Conservation (phyloP, 1,140 invertebrate genomes). For the Dufourea novaeangliae region DNA sequence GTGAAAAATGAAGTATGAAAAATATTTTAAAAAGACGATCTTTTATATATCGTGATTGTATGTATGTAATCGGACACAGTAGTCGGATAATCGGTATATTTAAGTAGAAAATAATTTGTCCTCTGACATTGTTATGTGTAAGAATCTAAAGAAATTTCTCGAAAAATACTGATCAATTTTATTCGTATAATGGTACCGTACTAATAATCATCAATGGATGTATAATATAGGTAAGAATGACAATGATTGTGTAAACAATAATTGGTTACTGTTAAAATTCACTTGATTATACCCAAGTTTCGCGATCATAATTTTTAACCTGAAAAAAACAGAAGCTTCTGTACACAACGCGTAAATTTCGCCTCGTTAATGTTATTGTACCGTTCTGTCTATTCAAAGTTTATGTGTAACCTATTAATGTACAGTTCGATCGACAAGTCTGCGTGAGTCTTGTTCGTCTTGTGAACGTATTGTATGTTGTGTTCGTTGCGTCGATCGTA, state of each 20-base stretch:
- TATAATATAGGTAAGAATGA: background rate
- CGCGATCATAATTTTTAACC: constrained; percentile 52
- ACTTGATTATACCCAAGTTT: constrained; percentile 40
- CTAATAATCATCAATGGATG: background rate
- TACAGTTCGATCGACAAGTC: constrained; percentile 28
- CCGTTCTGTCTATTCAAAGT: constrained; percentile 66
- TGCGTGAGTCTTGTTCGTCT: constrained; percentile 16
- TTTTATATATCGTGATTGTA: background rate
- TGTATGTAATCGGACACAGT: background rate
- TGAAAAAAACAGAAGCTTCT: no score
- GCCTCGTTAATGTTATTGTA: constrained; percentile 53
- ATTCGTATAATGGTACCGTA: constrained; percentile 4
- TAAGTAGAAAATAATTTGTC: background rate
- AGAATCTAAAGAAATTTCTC: background rate
- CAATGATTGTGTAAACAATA: background rate
- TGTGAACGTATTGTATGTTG: constrained; percentile 34
- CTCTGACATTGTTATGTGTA: background rate
- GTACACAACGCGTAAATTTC: constrained; percentile 41
- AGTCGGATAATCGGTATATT: background rate
- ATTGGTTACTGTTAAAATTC: constrained; percentile 7
- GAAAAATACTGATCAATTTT: background rate
- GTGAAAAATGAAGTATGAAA: background rate
- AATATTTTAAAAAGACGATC: constrained; percentile 1
- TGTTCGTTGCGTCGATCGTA: constrained; percentile 47
- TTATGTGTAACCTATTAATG: constrained; percentile 53